Evolutionary conservation across 2,797 vertebrate species (phyloP), one percentile per base, ranked within the genome.

Genomic region (Holocentrus rufus): DNA sequence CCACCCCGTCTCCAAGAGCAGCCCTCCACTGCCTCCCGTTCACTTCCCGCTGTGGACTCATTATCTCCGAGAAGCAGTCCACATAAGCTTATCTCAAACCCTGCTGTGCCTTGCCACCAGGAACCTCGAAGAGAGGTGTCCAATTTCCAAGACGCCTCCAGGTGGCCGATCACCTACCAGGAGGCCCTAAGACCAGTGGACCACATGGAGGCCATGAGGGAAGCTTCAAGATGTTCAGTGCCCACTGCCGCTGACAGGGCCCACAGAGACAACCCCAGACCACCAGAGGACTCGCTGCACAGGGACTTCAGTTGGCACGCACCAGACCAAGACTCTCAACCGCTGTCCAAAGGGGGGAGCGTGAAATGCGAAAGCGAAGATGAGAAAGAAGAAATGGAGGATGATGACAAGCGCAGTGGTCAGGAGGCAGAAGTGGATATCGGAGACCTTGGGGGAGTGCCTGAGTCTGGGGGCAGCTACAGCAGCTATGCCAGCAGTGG

Each of bases 401-500:
- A 55, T 15, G 47, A 25, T 30, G 65, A 64, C 4, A 57, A 63
- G 27, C 54, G 62, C 13, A 22, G 30, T 10, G 50, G 79, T 7
- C 61, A 53, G 1, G 83, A 82, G 46, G 47, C 25, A 1, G 85
- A 90, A n/a, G 73, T 74, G 64, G 84, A 84, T 27, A 65, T 79
- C 1, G 85, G 71, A 42, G 55, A 67, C 27, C 84, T 69, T 0
- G 72, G 82, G 6, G 81, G 72, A 42, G 83, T 73, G 34, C 70
- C 72, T 4, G 90, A 90, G 42, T 85, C 85, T 0, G 92, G 95
- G 50, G 93, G 95, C 77, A 96, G 95, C 85, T 94, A 93, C 84
- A 92, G 94, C 84, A 98, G 97, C 76, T 95, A 92, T 4, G 92
- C 93, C 58, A 98, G 97, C 93, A 98, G 97, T 0, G 97, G 97